phyloP scores from a whole-genome alignment of 2,888 invertebrate species.

The Trypoxylon attenuatum region DNA sequence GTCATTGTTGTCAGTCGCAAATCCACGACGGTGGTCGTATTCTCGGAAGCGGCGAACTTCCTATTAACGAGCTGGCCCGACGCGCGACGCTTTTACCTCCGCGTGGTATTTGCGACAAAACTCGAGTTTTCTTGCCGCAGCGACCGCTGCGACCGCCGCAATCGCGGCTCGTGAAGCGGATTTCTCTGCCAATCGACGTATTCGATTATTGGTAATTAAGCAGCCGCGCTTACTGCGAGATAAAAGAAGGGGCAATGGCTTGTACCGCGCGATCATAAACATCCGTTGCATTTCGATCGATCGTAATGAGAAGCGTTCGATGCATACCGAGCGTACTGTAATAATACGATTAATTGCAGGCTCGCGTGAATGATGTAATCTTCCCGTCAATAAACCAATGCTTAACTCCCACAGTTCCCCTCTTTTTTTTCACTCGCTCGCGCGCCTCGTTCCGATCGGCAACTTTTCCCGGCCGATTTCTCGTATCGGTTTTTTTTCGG shows the following conservation, averaged over 20 bases:
- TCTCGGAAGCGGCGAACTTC: slow-evolving; percentile 17
- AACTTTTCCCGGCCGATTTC: no score
- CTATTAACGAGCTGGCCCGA: slow-evolving; percentile 32
- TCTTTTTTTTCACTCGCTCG: no score
- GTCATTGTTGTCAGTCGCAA: slow-evolving; percentile 13
- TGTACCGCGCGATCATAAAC: slow-evolving; percentile 42
- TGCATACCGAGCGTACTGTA: background rate
- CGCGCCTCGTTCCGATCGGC: no score
- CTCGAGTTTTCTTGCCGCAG: slow-evolving; percentile 18
- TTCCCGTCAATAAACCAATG: background rate
- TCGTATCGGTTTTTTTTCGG: no score
- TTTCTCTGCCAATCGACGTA: slow-evolving; percentile 34
- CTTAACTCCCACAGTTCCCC: background rate
- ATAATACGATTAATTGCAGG: slow-evolving; percentile 21
- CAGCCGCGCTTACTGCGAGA: slow-evolving; percentile 42
- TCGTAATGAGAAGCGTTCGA: slow-evolving; percentile 19
- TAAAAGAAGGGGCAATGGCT: slow-evolving; percentile 54
- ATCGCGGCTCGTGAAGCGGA: slow-evolving; percentile 19
- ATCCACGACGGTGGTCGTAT: slow-evolving; percentile 3
- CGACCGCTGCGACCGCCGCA: background rate
- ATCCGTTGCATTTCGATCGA: slow-evolving; percentile 44
- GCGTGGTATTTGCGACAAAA: slow-evolving; percentile 25
- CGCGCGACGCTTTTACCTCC: slow-evolving; percentile 41
- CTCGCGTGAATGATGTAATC: background rate
- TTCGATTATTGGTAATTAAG: slow-evolving; percentile 54